Percentiles rank a stretch among this genome's conserved stretches.
Conservation (phyloP, 2,113 vertebrate species). For the Odocoileus hemionus region DNA sequence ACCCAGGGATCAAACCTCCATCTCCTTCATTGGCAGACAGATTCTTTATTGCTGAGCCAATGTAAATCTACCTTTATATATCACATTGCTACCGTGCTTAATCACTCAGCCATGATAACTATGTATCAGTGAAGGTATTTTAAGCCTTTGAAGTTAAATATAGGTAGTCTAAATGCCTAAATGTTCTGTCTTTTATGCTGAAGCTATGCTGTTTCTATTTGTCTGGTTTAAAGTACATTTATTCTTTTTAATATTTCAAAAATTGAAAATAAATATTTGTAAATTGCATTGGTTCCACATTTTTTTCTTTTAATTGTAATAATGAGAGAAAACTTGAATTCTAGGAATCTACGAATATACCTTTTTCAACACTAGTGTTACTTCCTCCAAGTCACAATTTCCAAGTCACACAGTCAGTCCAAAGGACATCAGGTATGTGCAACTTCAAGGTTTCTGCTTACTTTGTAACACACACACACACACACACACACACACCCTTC, state of each 20-base stretch:
- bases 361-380: neutral
- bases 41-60: neutral
- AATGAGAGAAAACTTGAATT: neutral
- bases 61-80: neutral
- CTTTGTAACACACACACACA: neutral
- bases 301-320: neutral
- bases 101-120: neutral
- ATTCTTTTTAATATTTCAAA: neutral
- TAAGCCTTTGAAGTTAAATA: neutral
- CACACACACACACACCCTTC: neutral
- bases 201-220: neutral
- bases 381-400: neutral
- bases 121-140: neutral
- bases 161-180: neutral
- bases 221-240: neutral
- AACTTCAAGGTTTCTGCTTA: neutral
- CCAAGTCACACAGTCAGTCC: neutral
- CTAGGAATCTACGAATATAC: neutral
- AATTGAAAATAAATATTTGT: neutral
- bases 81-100: neutral
- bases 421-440: neutral
- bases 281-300: neutral
- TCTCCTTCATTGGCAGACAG: neutral
- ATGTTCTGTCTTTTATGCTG: neutral
- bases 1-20: neutral